Percentiles rank a stretch among this genome's conserved stretches.
These are phyloP conservation scores for Galbula dea DNA, from an alignment of 2,113 vertebrate genomes.

Conservation along the genomic window DNA sequence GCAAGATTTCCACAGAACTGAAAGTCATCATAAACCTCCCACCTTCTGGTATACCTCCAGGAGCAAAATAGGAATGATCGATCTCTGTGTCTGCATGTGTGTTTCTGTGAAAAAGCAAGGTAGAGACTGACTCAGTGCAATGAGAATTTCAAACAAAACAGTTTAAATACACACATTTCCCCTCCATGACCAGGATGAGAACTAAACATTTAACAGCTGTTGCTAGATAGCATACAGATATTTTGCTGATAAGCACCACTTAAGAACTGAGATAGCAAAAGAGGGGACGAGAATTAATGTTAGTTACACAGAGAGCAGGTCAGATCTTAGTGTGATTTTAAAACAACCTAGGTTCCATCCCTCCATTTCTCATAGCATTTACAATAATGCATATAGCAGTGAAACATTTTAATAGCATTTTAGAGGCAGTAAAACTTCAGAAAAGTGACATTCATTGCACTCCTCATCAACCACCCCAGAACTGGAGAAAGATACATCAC, in stretches of 20 bases:
- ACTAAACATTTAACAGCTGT: not conserved
- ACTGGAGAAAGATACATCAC: not conserved
- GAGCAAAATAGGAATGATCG: not conserved
- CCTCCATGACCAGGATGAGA: not conserved
- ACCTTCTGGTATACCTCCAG: not conserved
- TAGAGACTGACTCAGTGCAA: not conserved
- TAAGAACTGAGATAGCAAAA: not conserved
- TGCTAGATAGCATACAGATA: conserved; percentile 20
- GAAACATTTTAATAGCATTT: conserved; percentile 9
- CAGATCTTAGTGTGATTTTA: not conserved
- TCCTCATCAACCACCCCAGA: not conserved
- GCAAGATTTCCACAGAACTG: not conserved
- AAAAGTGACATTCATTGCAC: not conserved
- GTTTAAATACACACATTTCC: not conserved
- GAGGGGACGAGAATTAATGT: no score
- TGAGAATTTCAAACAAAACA: not conserved
- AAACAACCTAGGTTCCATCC: not conserved
- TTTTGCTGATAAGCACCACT: not conserved
- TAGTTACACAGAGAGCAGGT: no score
- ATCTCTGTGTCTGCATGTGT: not conserved
- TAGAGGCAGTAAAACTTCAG: not conserved
- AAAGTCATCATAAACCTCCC: not conserved
- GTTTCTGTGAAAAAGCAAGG: not conserved
- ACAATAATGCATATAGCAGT: not conserved
- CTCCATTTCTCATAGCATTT: not conserved